Base-by-base conservation (phyloP, 2,113 vertebrate species). In the Tinamus guttatus region DNA sequence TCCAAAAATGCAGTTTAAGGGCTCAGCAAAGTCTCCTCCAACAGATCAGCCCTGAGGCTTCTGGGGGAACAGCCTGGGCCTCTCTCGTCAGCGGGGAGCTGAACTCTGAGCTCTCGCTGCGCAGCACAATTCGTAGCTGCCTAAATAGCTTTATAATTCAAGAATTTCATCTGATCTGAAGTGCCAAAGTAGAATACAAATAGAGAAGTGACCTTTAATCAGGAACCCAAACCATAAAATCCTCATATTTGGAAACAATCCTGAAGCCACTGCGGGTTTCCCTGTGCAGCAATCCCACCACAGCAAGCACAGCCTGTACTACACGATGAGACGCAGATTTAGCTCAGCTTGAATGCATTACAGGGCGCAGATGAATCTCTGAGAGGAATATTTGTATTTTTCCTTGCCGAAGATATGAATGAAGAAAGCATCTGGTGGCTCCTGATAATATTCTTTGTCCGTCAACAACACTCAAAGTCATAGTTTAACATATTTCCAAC, bases 131-230 rank as follows among this genome's bases (percentile, higher is more conserved):
- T 86, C 94, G 65, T 58, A 87, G 47, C 93, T 71, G 94, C 90
- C 85, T 95, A 96, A 96, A 90, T 91, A 90, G 47, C 85, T 95
- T 95, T 88, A 83, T 88, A 95, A 97, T 93, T 97, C 87, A 92
- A 78, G 80, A 94, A 90, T 86, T 95, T 88, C 38, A 88, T 73
- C 90, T 96, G 92, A 76, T 81, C 82, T 65, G 80, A 93, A 86
- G 87, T 3, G 36, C 86, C 85, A 73, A 94, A 93, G 88, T 86
- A 89, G 94, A 96, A 95, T 95, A 96, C 77, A 85, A 95, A 94
- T 95, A 96, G 43, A 94, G 80, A 83, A 89, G 60, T 90, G 76
- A 88, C 83, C 85, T 94, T 81, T 94, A 88, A 88, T 93, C 71
- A 67, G 87, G 79, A 83, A 75, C 79, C 83, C 7, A 60, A 91